Conservation (phyloP, 2,797 vertebrate species). For the Schizopygopsis malacanthus region DNA sequence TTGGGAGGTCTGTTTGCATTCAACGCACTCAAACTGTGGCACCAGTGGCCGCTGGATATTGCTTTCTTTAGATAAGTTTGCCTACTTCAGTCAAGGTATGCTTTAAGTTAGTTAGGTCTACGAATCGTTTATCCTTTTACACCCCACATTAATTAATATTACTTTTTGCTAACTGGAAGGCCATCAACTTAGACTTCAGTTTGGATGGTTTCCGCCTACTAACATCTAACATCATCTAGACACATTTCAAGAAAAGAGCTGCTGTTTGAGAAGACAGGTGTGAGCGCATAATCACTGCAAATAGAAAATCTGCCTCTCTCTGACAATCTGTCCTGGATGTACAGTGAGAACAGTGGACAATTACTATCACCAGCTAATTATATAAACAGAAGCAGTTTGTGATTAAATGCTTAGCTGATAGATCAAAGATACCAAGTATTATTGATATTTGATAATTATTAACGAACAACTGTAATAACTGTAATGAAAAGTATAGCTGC, state of each 20-base stretch:
- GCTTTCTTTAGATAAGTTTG: slow-evolving; percentile 71
- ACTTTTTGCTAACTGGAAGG: slow-evolving; percentile 1
- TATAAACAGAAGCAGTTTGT: neutral
- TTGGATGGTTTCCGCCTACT: slow-evolving; percentile 10
- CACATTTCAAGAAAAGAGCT: slow-evolving; percentile 6
- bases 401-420: slow-evolving; percentile 7
- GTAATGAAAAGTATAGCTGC: neutral
- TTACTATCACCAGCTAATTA: neutral
- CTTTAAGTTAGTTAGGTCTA: slow-evolving; percentile 53
- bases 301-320: slow-evolving; percentile 66
- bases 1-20: slow-evolving; percentile 67
- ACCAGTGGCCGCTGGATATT: slow-evolving; percentile 73
- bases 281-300: slow-evolving; percentile 49
- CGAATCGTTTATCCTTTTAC: slow-evolving; percentile 36
- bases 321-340: slow-evolving; percentile 63
- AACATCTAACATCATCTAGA: slow-evolving; percentile 7
- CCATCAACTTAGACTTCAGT: slow-evolving; percentile 10
- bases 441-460: neutral
- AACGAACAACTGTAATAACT: neutral
- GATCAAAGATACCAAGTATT: neutral
- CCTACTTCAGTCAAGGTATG: slow-evolving; percentile 75
- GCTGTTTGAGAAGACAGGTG: slow-evolving; percentile 11
- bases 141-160: slow-evolving; percentile 20
- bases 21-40: slow-evolving; percentile 72
- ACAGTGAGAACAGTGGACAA: slow-evolving; percentile 3